Evolutionary conservation across 2,113 vertebrate genomes (phyloP).

Genomic region (Heliornis fulica): DNA sequence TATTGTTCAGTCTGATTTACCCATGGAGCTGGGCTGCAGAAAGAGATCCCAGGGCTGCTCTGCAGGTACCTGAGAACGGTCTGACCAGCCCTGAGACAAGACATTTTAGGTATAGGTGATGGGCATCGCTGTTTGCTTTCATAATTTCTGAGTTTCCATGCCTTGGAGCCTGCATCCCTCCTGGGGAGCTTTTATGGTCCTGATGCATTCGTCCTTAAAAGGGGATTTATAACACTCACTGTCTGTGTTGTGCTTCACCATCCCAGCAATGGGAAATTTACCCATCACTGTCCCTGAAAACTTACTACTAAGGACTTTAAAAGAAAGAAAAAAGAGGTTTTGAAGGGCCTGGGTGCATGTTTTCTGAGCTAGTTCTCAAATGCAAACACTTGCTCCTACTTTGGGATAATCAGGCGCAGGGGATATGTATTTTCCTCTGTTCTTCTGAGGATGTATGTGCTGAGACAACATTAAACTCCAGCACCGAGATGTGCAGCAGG

Average conservation of each 20-base stretch:
- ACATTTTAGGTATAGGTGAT: neutral
- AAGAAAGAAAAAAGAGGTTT: neutral
- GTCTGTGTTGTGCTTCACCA: neutral
- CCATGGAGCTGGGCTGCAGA: neutral
- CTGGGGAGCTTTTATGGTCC: neutral
- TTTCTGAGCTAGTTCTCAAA: neutral
- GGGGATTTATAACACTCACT: neutral
- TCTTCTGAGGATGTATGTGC: neutral
- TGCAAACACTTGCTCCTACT: neutral
- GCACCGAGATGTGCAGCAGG: neutral
- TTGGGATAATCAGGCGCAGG: neutral
- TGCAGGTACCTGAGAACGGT: neutral
- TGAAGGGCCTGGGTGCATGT: neutral
- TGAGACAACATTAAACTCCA: neutral
- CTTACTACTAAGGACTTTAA: neutral
- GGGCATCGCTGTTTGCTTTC: neutral
- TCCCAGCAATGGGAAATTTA: neutral
- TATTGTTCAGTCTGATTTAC: neutral
- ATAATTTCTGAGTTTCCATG: neutral
- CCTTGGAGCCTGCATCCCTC: neutral
- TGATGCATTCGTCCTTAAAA: neutral
- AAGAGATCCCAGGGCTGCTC: neutral
- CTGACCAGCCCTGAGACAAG: neutral
- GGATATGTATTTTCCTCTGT: neutral
- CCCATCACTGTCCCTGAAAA: neutral